Base-by-base conservation (phyloP, 2,888 invertebrate genomes). In the Acanthoscelides obtectus region DNA sequence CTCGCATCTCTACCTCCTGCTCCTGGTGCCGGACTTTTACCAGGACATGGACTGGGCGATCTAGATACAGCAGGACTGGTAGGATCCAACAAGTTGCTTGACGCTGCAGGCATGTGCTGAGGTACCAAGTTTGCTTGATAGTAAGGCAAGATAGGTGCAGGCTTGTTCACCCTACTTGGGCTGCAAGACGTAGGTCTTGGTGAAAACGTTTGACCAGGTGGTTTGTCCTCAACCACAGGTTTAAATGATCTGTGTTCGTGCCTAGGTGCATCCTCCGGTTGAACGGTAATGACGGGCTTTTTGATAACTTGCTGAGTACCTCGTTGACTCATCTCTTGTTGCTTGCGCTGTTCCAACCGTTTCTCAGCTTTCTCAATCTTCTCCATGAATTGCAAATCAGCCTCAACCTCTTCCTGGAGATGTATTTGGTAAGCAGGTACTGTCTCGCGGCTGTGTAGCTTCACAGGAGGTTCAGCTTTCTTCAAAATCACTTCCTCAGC, bases 121-220 rank as follows among this genome's bases (percentile, higher is more conserved):
- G 91, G 88, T 45, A 92, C 90, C 77, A 94, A 87, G 83, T 92
- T 92, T 84, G 91, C 91, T 85, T 95, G 94, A 82, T 95, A 95
- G 79, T 90, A 90, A 8, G 94, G 94, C 77, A 95, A 90, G 69
- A 90, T 87, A 17, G 93, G 90, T 0, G 93, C 92, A 22, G 94
- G 92, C 84, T 91, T 91, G 81, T 93, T 93, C 72, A 90, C 91
- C 85, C 89, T 84, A 80, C 92, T 91, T 0, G 94, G 93, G 21
- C 93, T 93, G 72, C 88, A 87, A 3, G 93, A 88, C 71, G 92
- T 87, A 75, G 84, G 83, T 72, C 86, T 80, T 0, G 89, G 88
- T 19, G 90, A 90, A 73, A 87, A 87, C 73, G 88, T 86, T 64
- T 88, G 84, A 73, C 84, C 84, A 71, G 74, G 76, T 20, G 81